Conservation (phyloP, 2,113 vertebrate species). For the Calyptommatus sinebrachiatus region DNA sequence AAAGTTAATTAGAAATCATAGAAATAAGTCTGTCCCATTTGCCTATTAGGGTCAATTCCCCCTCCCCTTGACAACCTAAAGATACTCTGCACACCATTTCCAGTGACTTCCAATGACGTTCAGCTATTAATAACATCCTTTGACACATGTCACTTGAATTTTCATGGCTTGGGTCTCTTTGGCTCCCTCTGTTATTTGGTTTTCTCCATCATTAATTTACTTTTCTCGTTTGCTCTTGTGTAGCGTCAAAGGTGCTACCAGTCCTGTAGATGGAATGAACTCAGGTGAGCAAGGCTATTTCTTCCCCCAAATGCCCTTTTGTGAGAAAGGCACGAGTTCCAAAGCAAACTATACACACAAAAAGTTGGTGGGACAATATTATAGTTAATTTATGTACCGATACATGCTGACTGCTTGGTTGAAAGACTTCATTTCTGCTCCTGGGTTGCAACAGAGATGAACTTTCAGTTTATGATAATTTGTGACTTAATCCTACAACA, state of each 20-base stretch:
- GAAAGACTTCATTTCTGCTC: background rate
- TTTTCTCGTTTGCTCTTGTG: slow-evolving; percentile 30
- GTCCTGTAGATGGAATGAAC: slow-evolving; percentile 31
- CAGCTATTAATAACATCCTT: slow-evolving; percentile 14
- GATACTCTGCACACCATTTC: background rate
- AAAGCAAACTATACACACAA: background rate
- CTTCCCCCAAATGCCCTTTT: background rate
- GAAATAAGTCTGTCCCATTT: background rate
- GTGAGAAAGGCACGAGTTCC: background rate
- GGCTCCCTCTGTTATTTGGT: slow-evolving; percentile 26
- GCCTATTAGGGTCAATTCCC: background rate
- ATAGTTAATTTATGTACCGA: background rate
- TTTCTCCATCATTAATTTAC: slow-evolving; percentile 29
- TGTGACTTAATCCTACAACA: background rate
- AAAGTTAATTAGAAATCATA: slow-evolving; percentile 15
- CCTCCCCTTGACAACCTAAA: background rate
- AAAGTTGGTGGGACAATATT: background rate
- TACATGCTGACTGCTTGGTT: background rate
- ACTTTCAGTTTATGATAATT: background rate
- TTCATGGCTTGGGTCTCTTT: slow-evolving; percentile 22
- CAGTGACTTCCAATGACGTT: slow-evolving; percentile 15
- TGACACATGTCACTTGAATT: slow-evolving; percentile 27
- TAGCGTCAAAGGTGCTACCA: slow-evolving; percentile 24
- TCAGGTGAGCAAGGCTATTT: slow-evolving; percentile 16
- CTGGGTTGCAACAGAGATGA: background rate